A percentile compares a stretch with the other conserved stretches of the same genome.
Evolutionary conservation across 2,888 invertebrate species (phyloP).

Genomic region (Tiliacea citrago): DNA sequence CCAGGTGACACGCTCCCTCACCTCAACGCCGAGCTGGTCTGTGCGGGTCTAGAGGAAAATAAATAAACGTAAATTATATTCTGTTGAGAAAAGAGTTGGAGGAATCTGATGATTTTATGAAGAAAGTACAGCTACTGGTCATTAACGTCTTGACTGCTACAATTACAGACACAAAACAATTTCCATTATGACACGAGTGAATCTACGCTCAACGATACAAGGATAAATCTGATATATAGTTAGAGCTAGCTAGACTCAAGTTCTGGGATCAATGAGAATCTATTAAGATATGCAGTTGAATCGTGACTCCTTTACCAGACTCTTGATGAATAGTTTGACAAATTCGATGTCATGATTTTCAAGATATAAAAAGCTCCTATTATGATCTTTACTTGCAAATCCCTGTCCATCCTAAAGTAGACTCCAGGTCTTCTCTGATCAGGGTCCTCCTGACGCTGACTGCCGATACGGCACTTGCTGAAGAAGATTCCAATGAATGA

Average conservation of each 20-base stretch:
- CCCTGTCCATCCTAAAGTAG: conserved; percentile 93
- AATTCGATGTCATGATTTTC: too few species aligned
- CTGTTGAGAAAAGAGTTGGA: background rate
- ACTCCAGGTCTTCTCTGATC: conserved; percentile 95
- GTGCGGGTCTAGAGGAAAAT: conserved; percentile 90
- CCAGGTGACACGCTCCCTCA: conserved; percentile 96
- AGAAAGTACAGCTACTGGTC: too few species aligned
- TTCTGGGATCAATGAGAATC: background rate
- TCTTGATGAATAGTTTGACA: too few species aligned
- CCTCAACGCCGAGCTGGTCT: conserved; percentile 96
- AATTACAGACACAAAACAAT: too few species aligned
- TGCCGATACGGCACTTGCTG: conserved; percentile 96
- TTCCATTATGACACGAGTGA: too few species aligned
- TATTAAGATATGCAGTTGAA: background rate
- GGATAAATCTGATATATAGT: background rate
- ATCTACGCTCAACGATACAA: too few species aligned
- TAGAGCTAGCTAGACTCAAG: background rate
- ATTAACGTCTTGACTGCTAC: too few species aligned
- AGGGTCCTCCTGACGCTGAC: conserved; percentile 92
- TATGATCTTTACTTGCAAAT: conserved; percentile 81
- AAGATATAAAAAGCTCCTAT: background rate
- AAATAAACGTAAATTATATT: background rate
- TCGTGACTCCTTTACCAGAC: background rate
- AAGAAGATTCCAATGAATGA: conserved; percentile 98
- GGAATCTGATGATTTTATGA: background rate